Evolutionary conservation across 2,888 invertebrate genomes (phyloP).

Genomic region (Drosophila conformis): DNA sequence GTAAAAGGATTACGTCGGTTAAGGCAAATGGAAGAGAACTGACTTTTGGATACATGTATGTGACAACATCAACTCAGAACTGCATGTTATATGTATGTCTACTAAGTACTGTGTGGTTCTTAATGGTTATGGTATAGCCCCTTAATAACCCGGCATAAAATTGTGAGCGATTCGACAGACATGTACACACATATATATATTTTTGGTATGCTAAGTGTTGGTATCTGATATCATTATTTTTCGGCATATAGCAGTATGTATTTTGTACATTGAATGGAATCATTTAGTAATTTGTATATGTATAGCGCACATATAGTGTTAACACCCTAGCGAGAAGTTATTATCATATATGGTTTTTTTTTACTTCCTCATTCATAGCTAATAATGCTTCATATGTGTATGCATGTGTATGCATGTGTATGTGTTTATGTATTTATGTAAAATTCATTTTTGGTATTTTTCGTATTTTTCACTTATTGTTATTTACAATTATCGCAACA

Average conservation of each 20-base stretch:
- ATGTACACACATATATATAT: slow-evolving; percentile 14
- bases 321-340: slow-evolving; percentile 43
- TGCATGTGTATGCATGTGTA: slow-evolving; percentile 24
- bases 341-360: slow-evolving; percentile 20
- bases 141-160: slow-evolving; percentile 4
- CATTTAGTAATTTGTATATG: slow-evolving; percentile 25
- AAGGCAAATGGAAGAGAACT: slow-evolving; percentile 23
- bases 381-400: slow-evolving; percentile 22
- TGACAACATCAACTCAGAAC: slow-evolving; percentile 7
- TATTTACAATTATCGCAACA: slow-evolving; percentile 49
- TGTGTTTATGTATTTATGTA: slow-evolving; percentile 15
- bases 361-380: slow-evolving; percentile 16
- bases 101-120: neutral
- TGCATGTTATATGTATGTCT: neutral
- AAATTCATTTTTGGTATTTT: slow-evolving; percentile 32
- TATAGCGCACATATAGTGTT: slow-evolving; percentile 33
- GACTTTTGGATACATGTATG: slow-evolving; percentile 2
- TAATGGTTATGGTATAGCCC: neutral
- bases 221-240: slow-evolving; percentile 21
- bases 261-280: slow-evolving; percentile 76
- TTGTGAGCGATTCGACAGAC: slow-evolving; percentile 10
- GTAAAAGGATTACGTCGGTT: neutral
- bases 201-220: slow-evolving; percentile 17
- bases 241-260: slow-evolving; percentile 39
- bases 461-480: slow-evolving; percentile 34